Conservation (phyloP, 1,140 invertebrate species). For the Macrobrachium nipponense region DNA sequence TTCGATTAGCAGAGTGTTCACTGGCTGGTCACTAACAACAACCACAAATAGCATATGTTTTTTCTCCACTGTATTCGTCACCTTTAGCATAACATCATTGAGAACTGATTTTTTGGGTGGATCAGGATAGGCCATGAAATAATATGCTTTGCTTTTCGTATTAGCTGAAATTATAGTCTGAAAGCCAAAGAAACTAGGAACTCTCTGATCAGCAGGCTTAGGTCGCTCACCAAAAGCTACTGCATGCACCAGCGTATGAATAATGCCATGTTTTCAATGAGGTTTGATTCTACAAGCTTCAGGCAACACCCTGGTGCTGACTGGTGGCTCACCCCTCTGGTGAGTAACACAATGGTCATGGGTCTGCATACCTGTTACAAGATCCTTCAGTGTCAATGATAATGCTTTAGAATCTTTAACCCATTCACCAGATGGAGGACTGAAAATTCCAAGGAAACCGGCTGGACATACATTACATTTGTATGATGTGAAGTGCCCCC, state of each 20-base stretch:
- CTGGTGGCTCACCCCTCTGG: constrained; percentile 9
- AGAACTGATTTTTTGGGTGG: too few relatives aligned
- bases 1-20: too few relatives aligned
- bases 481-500: constrained; percentile 9
- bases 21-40: too few relatives aligned
- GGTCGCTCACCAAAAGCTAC: constrained; percentile 7
- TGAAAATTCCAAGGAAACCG: constrained; percentile 1
- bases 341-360: constrained; percentile 24
- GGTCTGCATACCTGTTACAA: constrained; percentile 21
- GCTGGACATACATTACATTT: constrained; percentile 17
- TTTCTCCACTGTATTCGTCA: too few relatives aligned
- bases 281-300: constrained; percentile 6
- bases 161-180: too few relatives aligned
- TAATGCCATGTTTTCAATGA: constrained; percentile 6
- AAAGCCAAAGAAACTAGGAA: too few relatives aligned
- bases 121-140: too few relatives aligned
- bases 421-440: constrained; percentile 21
- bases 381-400: constrained; percentile 14
- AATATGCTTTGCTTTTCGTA: too few relatives aligned
- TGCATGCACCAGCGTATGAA: constrained; percentile 13
- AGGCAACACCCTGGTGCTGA: constrained; percentile 13
- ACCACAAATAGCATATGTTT: too few relatives aligned
- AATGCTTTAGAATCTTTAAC: constrained; percentile 11
- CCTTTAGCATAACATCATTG: too few relatives aligned
- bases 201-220: too few relatives aligned